Conservation (phyloP, 2,797 vertebrate genomes). For the Sardinella longiceps region DNA sequence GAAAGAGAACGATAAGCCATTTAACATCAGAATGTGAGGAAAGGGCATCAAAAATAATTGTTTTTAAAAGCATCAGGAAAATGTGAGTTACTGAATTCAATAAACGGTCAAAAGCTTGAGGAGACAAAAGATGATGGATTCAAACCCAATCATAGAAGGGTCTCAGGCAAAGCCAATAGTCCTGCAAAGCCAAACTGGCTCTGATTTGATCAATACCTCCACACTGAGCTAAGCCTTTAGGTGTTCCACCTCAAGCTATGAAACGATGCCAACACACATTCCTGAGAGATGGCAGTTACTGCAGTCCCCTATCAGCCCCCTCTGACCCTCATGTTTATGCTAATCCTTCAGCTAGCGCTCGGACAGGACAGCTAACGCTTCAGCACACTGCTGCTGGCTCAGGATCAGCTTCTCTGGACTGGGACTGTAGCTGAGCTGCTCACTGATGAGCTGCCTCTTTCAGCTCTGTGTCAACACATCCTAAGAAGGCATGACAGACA, state of each 20-base stretch:
- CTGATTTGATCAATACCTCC: slow-evolving; percentile 60
- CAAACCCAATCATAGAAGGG: background rate
- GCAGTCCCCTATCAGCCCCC: slow-evolving; percentile 40
- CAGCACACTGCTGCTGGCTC: background rate
- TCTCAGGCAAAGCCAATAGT: too few species aligned
- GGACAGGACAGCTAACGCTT: background rate
- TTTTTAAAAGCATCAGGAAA: too few species aligned
- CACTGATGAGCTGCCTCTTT: background rate
- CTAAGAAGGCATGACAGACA: background rate
- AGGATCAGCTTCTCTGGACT: background rate
- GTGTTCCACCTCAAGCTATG: slow-evolving; percentile 57
- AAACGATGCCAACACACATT: slow-evolving; percentile 47
- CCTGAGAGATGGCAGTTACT: slow-evolving; percentile 53
- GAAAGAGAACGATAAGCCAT: too few species aligned
- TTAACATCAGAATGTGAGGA: too few species aligned
- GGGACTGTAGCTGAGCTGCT: too few species aligned
- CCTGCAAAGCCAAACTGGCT: slow-evolving; percentile 48
- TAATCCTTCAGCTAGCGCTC: slow-evolving; percentile 8
- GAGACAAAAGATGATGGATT: too few species aligned
- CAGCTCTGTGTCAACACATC: background rate
- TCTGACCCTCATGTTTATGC: background rate
- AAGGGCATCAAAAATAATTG: too few species aligned
- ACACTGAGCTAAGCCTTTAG: slow-evolving; percentile 55
- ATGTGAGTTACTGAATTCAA: too few species aligned
- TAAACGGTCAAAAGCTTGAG: too few species aligned